Conservation (phyloP, 2,888 invertebrate genomes). For the Chirona hameri region DNA sequence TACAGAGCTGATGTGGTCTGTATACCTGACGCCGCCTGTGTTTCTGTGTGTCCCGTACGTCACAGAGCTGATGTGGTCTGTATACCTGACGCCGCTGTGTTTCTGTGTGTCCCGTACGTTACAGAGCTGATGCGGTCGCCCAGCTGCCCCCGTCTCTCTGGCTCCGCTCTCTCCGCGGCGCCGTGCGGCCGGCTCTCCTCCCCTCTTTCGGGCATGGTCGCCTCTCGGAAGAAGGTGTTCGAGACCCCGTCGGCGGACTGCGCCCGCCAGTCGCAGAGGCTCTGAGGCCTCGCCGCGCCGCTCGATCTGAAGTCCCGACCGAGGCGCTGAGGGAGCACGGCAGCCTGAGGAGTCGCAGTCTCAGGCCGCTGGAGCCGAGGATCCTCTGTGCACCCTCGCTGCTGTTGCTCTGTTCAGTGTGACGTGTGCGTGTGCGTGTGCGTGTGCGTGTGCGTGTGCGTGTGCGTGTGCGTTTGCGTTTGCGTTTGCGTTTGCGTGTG, state of each 20-base stretch:
- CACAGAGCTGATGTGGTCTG: neutral
- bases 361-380: neutral
- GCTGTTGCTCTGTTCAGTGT: neutral
- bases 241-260: constrained; percentile 45
- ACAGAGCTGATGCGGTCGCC: constrained; percentile 41
- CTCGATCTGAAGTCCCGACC: too few species aligned
- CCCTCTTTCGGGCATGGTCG: constrained; percentile 64
- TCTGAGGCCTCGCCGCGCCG: too few species aligned
- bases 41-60: neutral
- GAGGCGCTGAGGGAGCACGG: neutral
- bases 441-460: neutral
- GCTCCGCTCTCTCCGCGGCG: constrained; percentile 46
- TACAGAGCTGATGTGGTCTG: too few species aligned
- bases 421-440: neutral
- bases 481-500: neutral
- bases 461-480: neutral
- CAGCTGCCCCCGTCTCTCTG: constrained; percentile 41
- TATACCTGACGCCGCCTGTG: neutral
- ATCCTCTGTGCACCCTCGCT: neutral
- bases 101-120: neutral
- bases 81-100: neutral
- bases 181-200: constrained; percentile 48
- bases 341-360: neutral
- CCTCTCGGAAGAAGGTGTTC: constrained; percentile 67
- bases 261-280: constrained; percentile 8